Conservation (phyloP, 2,888 invertebrate species). For the Cloeon dipterum region DNA sequence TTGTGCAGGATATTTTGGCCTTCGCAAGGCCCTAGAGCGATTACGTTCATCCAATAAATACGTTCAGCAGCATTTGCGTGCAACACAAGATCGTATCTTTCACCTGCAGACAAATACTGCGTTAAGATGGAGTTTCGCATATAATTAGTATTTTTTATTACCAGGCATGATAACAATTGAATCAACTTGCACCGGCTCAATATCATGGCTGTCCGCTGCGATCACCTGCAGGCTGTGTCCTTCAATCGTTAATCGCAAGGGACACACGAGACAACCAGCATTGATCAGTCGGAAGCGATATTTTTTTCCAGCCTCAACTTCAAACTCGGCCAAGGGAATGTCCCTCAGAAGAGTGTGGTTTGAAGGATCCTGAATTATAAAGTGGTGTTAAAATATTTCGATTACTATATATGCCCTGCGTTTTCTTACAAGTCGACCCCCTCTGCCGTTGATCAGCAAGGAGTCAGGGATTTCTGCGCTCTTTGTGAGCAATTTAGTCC, state of each 20-base stretch:
- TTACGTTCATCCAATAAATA: conserved; percentile 6
- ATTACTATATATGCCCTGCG: no score
- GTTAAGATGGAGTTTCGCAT: no score
- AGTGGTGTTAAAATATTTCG: no score
- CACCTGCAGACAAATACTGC: no score
- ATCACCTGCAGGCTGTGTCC: conserved; percentile 27
- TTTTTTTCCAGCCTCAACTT: conserved; percentile 20
- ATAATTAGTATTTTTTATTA: no score
- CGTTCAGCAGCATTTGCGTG: conserved; percentile 23
- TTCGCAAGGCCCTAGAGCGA: conserved; percentile 2
- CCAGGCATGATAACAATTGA: conserved; percentile 25
- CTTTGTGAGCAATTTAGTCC: conserved; percentile 8
- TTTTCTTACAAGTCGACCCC: conserved; percentile 8
- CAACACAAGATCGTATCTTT: conserved; percentile 35
- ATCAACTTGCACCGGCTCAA: conserved; percentile 21
- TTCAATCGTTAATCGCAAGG: conserved; percentile 22
- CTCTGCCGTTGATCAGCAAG: conserved; percentile 15
- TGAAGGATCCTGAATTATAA: conserved; percentile 2
- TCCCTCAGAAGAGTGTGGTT: no score
- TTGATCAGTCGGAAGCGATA: conserved; percentile 31
- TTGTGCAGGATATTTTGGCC: no score
- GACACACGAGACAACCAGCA: conserved; percentile 27
- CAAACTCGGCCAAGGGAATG: conserved; percentile 13
- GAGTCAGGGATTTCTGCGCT: conserved; percentile 13
- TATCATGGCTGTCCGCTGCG: conserved; percentile 26